These are phyloP conservation scores for Peromyscus leucopus DNA, from an alignment of 2,113 vertebrate genomes.

Conservation along the genomic window DNA sequence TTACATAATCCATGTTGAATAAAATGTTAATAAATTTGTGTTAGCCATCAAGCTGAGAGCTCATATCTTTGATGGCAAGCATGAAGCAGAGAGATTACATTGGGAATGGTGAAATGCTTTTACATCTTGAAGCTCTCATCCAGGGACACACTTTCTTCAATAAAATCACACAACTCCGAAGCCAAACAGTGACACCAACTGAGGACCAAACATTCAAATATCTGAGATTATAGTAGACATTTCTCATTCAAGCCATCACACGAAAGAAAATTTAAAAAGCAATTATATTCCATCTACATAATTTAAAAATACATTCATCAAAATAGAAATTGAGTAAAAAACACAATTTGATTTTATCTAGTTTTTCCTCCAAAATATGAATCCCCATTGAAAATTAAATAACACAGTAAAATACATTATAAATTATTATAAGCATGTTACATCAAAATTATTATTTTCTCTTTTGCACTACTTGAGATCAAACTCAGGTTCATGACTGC, in stretches of 20 bases:
- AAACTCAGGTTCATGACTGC: not conserved
- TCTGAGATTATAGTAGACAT: not conserved
- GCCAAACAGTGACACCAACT: not conserved
- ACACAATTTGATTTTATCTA: not conserved
- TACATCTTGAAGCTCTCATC: not conserved
- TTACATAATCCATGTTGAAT: not conserved
- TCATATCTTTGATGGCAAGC: not conserved
- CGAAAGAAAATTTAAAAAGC: not conserved
- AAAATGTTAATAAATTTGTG: not conserved
- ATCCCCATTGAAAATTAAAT: conserved; percentile 10
- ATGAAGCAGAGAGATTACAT: not conserved
- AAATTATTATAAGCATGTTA: not conserved
- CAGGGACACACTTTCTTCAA: not conserved
- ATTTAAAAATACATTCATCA: not conserved
- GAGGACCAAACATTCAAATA: not conserved
- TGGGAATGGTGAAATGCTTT: not conserved
- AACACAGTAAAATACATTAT: not conserved
- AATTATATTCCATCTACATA: not conserved
- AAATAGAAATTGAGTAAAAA: conserved; percentile 33
- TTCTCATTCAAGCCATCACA: not conserved
- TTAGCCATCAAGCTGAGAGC: not conserved
- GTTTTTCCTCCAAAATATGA: not conserved
- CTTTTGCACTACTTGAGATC: too few species aligned
- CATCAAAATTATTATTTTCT: not conserved
- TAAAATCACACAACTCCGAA: not conserved